Evolutionary conservation across 2,888 invertebrate genomes (phyloP), one percentile per base, ranked within the genome.

Genomic region (Apotomis turbidana): DNA sequence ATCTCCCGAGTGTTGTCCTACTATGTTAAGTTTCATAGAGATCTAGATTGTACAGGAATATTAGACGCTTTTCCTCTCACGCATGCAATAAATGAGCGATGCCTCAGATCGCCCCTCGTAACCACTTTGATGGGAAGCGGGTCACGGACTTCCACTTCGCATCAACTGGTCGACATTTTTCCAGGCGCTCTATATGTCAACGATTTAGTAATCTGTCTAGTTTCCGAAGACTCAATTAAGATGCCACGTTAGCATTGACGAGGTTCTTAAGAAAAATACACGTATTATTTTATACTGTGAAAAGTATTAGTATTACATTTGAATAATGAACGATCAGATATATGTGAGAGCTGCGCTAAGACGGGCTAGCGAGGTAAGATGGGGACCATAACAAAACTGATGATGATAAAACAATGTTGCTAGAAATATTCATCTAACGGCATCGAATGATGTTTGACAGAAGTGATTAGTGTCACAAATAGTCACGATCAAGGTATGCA

Each of bases 61-160:
- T 66, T 44, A 71, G 55, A 55, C 49, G 46, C 15, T 46, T 54
- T 38, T 10, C 58, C 60, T 49, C 41, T 5, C 57, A 5, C 57
- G 55, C 54, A 13, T 36, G 54, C 54, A 44, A 36, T 62, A 68
- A 54, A 15, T 49, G 61, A 55, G 12, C 64, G 66, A 71, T 55
- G 68, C 67, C 69, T 68, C 60, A 64, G 74, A 76, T 76, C 74
- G 73, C 70, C 71, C 59, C 66, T 74, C 59, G 75, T 76, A 78
- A 67, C 59, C 74, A 74, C 73, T 67, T 63, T 68, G 75, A 72
- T 76, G 76, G 74, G 76, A 78, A 78, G 76, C 73, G 67, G 78
- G 80, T 79, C 80, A 79, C 64, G 78, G 79, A 74, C 78, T 77
- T 76, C 73, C 75, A 76, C 74, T 76, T 74, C 67, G 68, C 75